These are phyloP conservation scores for Pogonomyrmex californicus DNA, from an alignment of 1,140 invertebrate genomes.

Conservation along the genomic window DNA sequence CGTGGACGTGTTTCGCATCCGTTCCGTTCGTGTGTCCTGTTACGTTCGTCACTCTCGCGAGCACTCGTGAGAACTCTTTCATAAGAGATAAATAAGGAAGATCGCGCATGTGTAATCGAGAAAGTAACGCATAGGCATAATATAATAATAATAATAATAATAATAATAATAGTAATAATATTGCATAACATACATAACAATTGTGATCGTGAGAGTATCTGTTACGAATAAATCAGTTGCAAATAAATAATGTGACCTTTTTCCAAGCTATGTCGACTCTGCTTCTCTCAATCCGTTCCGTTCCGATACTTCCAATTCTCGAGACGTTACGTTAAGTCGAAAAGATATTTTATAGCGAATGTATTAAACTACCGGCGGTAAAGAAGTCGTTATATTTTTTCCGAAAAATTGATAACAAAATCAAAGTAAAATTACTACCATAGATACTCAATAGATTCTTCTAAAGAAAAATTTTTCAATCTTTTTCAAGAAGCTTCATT, in stretches of 20 bases:
- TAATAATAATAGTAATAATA: constrained; percentile 66
- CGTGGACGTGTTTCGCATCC: constrained; percentile 31
- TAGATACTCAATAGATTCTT: neutral
- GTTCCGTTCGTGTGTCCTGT: constrained; percentile 62
- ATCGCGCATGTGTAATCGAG: constrained; percentile 78
- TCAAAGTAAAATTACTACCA: too few relatives aligned
- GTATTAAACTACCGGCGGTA: neutral
- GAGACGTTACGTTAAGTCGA: neutral
- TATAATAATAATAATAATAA: constrained; percentile 50
- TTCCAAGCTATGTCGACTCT: constrained; percentile 67
- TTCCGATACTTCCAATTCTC: neutral
- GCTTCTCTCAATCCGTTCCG: constrained; percentile 25
- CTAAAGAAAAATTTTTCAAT: neutral
- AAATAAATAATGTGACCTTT: constrained; percentile 80
- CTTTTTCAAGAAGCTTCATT: neutral
- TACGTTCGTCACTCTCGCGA: constrained; percentile 41
- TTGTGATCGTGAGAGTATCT: constrained; percentile 82
- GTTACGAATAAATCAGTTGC: constrained; percentile 80
- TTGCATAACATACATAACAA: constrained; percentile 78
- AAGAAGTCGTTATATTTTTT: too few relatives aligned
- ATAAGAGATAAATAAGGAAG: constrained; percentile 50
- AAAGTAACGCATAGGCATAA: constrained; percentile 75
- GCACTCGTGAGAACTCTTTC: constrained; percentile 27
- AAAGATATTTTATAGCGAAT: neutral
- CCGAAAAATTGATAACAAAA: too few relatives aligned